Base-by-base conservation (phyloP, 2,888 invertebrate genomes). In the Uloborus plumipes region DNA sequence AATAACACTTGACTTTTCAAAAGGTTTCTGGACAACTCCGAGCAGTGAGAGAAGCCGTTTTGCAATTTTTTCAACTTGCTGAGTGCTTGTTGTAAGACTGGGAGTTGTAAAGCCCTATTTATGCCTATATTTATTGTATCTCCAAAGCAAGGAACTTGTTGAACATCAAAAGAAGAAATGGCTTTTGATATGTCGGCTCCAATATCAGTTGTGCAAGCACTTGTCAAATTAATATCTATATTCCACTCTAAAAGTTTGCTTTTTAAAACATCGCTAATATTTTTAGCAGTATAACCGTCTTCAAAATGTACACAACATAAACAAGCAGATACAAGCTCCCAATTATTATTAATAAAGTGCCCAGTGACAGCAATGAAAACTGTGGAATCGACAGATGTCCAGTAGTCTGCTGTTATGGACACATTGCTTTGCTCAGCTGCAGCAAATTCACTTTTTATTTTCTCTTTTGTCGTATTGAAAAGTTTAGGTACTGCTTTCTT, bases 271-370 rank as follows among this genome's bases (percentile, higher is more conserved):
- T 64, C 64, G 14, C 64, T 26, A 13, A 64, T 64, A 26, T 9
- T 64, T 14, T 47, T 31, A 64, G 31, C 13, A 15, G 64, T 64
- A 64, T 31, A 31, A 22, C 26, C 47, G n/a, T 14, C 26, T 26
- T 64, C 64, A 64, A 31, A 64, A 64, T 64, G 9, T 2, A 47
- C 26, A 64, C 26, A 22, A n/a, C 16, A 16, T 15, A 64, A 31
- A 31, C 47, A 64, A 26, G 26, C 26, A 31, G 64, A 64, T 55
- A n/a, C 6, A n/a, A 55, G 55, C 2, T 55, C 6, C 55, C 55
- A 55, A 3, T 55, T n/a, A 6, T 3, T 16, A 55, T 55, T 6
- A 55, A 55, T 55, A 6, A 55, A 55, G 18, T 55, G 16, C 18
- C 16, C 55, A n/a, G 55, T 55, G 55, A 55, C 55, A 3, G 55